Percentiles rank a stretch among this genome's conserved stretches.
These are phyloP conservation scores for Bombus impatiens DNA, from an alignment of 1,140 invertebrate genomes.

Conservation along the genomic window DNA sequence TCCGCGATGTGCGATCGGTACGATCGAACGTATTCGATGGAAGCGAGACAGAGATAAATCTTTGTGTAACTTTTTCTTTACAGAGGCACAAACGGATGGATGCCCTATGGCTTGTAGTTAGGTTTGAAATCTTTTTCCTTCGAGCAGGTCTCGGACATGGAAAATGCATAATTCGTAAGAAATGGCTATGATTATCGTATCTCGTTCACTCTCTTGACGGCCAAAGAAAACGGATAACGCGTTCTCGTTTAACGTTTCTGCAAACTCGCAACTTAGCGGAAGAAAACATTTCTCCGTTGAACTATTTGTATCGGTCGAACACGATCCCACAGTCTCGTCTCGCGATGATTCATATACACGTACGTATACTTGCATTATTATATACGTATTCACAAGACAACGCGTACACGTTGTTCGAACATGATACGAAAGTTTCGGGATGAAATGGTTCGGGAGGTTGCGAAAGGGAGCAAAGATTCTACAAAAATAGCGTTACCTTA, in stretches of 20 bases:
- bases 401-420: no score
- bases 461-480: background rate
- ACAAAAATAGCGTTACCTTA: background rate
- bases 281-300: background rate
- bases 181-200: constrained; percentile 9
- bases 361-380: background rate
- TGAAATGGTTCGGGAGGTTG: background rate
- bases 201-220: constrained; percentile 23
- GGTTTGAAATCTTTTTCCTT: constrained; percentile 35
- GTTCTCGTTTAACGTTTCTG: background rate
- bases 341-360: background rate
- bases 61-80: constrained; percentile 31
- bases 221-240: constrained; percentile 17
- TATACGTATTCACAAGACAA: no score
- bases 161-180: constrained; percentile 9
- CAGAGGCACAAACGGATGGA: background rate
- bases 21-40: background rate
- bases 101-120: background rate
- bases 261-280: no score
- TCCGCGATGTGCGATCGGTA: background rate
- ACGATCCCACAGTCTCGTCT: no score
- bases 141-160: constrained; percentile 40
- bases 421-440: background rate
- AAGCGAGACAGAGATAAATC: background rate
- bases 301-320: background rate